phyloP scores from a whole-genome alignment of 2,113 vertebrate species.

The Lontra canadensis region DNA sequence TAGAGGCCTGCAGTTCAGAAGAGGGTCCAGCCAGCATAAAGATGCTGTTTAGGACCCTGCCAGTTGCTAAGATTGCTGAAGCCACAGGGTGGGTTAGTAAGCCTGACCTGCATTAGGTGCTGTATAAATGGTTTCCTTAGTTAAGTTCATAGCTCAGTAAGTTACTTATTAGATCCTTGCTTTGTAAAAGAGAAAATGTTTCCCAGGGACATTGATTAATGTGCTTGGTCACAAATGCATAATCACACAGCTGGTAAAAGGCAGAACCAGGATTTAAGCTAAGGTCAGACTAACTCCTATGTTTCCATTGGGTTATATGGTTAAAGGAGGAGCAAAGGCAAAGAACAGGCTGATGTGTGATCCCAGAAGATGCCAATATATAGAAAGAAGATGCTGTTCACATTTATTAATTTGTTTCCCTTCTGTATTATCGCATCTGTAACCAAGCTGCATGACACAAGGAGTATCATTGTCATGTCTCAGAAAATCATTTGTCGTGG shows the following conservation, averaged over 20 bases:
- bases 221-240: not conserved
- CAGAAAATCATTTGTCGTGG: not conserved
- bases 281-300: not conserved
- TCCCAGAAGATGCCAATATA: not conserved
- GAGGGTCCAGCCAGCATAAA: not conserved
- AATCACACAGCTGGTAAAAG: not conserved
- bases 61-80: not conserved
- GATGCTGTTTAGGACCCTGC: not conserved
- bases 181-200: not conserved
- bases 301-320: not conserved
- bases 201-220: not conserved
- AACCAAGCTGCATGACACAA: not conserved
- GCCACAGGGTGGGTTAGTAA: fast-evolving
- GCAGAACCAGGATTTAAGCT: not conserved
- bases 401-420: not conserved
- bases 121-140: not conserved
- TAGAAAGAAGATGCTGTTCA: not conserved
- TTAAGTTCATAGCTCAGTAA: not conserved
- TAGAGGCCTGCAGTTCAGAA: not conserved
- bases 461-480: not conserved
- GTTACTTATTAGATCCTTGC: not conserved
- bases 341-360: not conserved
- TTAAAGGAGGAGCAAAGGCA: not conserved
- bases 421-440: not conserved
- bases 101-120: not conserved